These are phyloP conservation scores for Corydoras maculifer DNA, from an alignment of 2,113 vertebrate genomes.

Conservation along the genomic window DNA sequence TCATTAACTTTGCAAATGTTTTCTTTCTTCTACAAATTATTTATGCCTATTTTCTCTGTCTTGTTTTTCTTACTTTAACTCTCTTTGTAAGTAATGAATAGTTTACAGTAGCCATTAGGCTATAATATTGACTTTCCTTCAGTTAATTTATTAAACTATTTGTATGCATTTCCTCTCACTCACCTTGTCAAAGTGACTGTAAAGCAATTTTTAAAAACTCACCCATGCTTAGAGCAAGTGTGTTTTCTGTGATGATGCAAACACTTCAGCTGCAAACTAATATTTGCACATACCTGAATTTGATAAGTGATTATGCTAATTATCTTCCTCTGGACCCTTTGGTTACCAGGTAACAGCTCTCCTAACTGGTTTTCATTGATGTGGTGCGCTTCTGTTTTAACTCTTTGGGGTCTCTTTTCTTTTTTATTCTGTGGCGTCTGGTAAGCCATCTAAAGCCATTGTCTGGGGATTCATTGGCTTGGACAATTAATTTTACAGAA, in stretches of 20 bases:
- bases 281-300: constrained; percentile 51
- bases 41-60: not conserved
- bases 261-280: constrained; percentile 27
- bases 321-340: constrained; percentile 47
- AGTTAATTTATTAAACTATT: constrained; percentile 24
- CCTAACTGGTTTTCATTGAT: constrained; percentile 49
- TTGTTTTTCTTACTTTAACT: constrained; percentile 13
- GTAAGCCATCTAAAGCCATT: not conserved
- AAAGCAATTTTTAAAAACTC: constrained; percentile 54
- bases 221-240: constrained; percentile 43
- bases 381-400: constrained; percentile 15
- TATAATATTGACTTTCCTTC: constrained; percentile 7
- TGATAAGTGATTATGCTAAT: constrained; percentile 47
- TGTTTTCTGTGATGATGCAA: constrained; percentile 29
- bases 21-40: not conserved
- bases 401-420: constrained; percentile 13
- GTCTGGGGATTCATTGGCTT: constrained; percentile 6
- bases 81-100: constrained; percentile 26
- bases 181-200: constrained; percentile 9
- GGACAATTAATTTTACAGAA: constrained; percentile 18
- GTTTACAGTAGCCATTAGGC: constrained; percentile 8
- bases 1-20: constrained; percentile 2
- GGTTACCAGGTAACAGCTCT: constrained; percentile 59
- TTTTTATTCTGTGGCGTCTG: not conserved
- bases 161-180: constrained; percentile 31